Evolutionary conservation across 1,140 invertebrate genomes (phyloP).

Genomic region (Lepidotrigona ventralis): DNA sequence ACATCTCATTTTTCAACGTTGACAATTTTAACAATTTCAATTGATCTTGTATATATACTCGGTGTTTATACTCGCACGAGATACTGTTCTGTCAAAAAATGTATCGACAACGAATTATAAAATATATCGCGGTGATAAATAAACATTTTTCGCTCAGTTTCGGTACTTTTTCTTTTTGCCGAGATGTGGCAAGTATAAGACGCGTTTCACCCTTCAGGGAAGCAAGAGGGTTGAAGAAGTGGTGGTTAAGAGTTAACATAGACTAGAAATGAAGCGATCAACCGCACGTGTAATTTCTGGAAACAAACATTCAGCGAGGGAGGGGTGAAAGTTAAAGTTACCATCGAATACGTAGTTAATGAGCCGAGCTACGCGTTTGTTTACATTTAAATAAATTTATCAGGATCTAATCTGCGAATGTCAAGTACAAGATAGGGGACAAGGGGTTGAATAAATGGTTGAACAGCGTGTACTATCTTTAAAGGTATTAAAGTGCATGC

Average conservation of each 20-base stretch:
- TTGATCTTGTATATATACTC: background rate
- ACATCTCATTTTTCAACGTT: background rate
- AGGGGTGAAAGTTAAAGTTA: background rate
- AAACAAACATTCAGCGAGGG: background rate
- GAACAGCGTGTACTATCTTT: conserved; percentile 9
- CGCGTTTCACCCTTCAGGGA: conserved; percentile 1
- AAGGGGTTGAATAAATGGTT: conserved; percentile 13
- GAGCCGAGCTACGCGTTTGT: background rate
- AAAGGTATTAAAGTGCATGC: conserved; percentile 41
- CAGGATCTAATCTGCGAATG: background rate
- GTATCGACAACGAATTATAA: background rate
- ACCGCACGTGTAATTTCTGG: conserved; percentile 5
- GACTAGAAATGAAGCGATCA: conserved; percentile 16
- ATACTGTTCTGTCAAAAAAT: background rate
- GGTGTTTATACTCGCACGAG: background rate
- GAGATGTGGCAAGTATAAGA: background rate
- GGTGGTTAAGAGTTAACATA: conserved; percentile 17
- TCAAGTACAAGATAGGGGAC: conserved; percentile 2
- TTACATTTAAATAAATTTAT: conserved; percentile 10
- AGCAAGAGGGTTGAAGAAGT: conserved; percentile 21
- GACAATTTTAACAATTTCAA: background rate
- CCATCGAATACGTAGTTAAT: background rate
- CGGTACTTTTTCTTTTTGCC: background rate
- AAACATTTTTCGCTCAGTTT: background rate
- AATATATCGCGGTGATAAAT: background rate